Percentiles rank a stretch among this genome's conserved stretches.
These are phyloP conservation scores for Eremophila alpestris DNA, from an alignment of 2,797 vertebrate species.

Conservation along the genomic window DNA sequence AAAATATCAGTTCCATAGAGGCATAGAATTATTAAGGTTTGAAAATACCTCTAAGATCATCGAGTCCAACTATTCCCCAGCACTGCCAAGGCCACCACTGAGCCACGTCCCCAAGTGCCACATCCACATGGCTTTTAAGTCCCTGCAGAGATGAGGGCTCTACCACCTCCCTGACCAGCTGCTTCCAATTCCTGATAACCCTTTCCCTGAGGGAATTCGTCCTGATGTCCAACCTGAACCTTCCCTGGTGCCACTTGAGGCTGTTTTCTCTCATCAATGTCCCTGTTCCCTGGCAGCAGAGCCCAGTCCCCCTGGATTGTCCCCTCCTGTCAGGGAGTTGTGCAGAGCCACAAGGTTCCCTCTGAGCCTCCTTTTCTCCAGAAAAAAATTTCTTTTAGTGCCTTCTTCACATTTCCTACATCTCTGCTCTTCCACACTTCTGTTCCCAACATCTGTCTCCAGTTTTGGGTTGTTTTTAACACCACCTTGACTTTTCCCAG, in stretches of 20 bases:
- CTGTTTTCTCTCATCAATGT: background rate
- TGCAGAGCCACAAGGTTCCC: background rate
- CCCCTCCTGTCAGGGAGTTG: background rate
- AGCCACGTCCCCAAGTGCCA: background rate
- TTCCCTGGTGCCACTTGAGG: background rate
- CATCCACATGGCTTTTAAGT: background rate
- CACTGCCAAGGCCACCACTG: background rate
- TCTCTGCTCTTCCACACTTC: background rate
- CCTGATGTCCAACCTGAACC: background rate
- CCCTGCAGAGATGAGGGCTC: background rate
- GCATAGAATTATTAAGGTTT: background rate
- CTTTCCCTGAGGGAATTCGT: background rate
- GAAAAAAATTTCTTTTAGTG: background rate
- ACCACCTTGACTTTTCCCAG: background rate
- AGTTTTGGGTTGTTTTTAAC: background rate
- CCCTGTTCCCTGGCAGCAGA: background rate
- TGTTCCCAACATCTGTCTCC: background rate
- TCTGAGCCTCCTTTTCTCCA: background rate
- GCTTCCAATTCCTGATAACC: background rate
- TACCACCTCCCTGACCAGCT: background rate
- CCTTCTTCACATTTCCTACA: background rate
- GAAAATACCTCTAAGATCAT: background rate
- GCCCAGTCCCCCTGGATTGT: rapidly evolving
- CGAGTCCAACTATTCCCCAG: rapidly evolving
- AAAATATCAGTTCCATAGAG: rapidly evolving